Conservation (phyloP, 2,113 vertebrate species). For the Oncorhynchus nerka region DNA sequence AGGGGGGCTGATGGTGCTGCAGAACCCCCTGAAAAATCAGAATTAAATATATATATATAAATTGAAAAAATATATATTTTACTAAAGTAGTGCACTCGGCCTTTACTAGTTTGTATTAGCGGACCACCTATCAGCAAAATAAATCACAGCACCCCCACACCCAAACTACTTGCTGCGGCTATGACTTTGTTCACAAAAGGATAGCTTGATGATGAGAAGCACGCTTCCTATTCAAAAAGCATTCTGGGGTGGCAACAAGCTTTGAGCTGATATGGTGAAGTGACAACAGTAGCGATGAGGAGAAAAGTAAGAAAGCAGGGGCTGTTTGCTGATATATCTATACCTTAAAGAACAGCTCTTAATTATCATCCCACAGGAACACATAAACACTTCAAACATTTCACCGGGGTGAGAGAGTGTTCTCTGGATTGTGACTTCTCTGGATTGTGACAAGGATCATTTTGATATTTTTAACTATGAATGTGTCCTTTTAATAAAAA, state of each 20-base stretch:
- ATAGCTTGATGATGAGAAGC: conserved; percentile 55
- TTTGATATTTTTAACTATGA: too few relatives aligned
- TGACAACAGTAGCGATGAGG: conserved; percentile 32
- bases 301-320: conserved; percentile 32
- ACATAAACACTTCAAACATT: not conserved
- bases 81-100: too few relatives aligned
- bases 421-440: not conserved
- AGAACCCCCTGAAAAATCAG: too few relatives aligned
- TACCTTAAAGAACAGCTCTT: not conserved
- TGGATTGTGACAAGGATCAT: not conserved
- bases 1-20: too few relatives aligned
- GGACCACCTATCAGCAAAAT: too few relatives aligned
- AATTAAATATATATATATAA: too few relatives aligned
- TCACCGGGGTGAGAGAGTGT: not conserved
- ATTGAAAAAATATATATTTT: too few relatives aligned
- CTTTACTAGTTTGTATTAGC: too few relatives aligned
- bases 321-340: conserved; percentile 25
- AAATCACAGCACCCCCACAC: too few relatives aligned
- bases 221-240: conserved; percentile 33
- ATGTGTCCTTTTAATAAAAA: not conserved
- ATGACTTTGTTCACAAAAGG: conserved; percentile 59
- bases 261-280: conserved; percentile 48
- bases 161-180: too few relatives aligned
- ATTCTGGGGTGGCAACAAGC: conserved; percentile 42
- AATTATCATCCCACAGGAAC: not conserved